Evolutionary conservation across 2,888 invertebrate species (phyloP).

Genomic region (Emmelina monodactyla): DNA sequence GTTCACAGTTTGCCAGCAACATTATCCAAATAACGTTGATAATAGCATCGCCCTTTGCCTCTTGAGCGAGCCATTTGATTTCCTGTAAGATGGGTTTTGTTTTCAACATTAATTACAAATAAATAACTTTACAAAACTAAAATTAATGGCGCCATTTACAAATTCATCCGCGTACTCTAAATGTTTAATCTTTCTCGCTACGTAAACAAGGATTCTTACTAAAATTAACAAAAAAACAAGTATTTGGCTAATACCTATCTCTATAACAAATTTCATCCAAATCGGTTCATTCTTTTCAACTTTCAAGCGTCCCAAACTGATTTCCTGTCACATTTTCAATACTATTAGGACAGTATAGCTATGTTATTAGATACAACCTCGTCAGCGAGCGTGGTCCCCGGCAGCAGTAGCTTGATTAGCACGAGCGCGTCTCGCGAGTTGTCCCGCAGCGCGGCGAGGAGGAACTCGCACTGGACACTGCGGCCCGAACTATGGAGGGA

Average conservation of each 20-base stretch:
- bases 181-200: no score
- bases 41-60: conserved; percentile 19
- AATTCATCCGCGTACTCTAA: no score
- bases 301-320: no score
- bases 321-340: not conserved
- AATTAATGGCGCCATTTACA: no score
- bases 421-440: conserved; percentile 25
- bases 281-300: no score
- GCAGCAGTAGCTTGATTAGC: conserved; percentile 39
- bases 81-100: conserved; percentile 35
- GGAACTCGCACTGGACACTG: conserved; percentile 37
- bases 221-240: no score
- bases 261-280: no score
- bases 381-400: conserved; percentile 30
- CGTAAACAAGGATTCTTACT: no score
- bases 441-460: conserved; percentile 23
- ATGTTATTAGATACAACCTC: no score
- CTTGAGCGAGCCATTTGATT: conserved; percentile 28
- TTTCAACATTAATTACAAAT: no score
- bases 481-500: not conserved
- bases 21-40: conserved; percentile 39
- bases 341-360: not conserved
- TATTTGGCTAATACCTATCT: no score
- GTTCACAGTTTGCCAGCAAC: conserved; percentile 33
- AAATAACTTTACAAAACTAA: no score